A percentile compares a stretch with the other conserved stretches of the same genome.
Evolutionary conservation across 2,113 vertebrate genomes (phyloP).

Genomic region (Microtus ochrogaster): DNA sequence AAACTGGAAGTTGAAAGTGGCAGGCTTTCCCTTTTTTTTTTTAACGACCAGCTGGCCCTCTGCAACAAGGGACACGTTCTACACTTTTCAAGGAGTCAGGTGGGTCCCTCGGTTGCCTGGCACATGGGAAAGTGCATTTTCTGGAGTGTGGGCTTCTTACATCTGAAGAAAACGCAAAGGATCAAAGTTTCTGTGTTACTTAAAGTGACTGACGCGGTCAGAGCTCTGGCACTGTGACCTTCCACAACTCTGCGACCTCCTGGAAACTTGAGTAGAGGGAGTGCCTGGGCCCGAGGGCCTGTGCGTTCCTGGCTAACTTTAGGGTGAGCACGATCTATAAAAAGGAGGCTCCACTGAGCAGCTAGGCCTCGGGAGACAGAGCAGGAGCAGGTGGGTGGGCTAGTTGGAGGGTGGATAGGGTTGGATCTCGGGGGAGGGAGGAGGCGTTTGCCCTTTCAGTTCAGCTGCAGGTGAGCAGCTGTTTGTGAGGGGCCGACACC

Average conservation of each 20-base stretch:
- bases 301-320: conserved; percentile 13
- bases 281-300: neutral
- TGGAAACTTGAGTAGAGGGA: neutral
- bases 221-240: neutral
- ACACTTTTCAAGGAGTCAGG: neutral
- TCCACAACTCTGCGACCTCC: neutral
- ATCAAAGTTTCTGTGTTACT: neutral
- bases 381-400: neutral
- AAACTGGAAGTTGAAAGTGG: neutral
- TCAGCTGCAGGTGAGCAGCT: neutral
- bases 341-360: neutral
- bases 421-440: neutral
- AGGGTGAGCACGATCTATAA: neutral
- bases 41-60: neutral
- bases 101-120: neutral
- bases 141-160: neutral
- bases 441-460: neutral
- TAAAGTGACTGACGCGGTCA: neutral
- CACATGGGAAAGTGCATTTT: neutral
- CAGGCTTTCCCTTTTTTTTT: neutral
- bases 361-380: neutral
- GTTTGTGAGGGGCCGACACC: neutral
- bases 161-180: neutral
- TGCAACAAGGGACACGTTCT: neutral
- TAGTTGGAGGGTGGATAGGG: neutral